These are phyloP conservation scores for Flexamia atlantica DNA, from an alignment of 2,888 invertebrate species.

Conservation along the genomic window DNA sequence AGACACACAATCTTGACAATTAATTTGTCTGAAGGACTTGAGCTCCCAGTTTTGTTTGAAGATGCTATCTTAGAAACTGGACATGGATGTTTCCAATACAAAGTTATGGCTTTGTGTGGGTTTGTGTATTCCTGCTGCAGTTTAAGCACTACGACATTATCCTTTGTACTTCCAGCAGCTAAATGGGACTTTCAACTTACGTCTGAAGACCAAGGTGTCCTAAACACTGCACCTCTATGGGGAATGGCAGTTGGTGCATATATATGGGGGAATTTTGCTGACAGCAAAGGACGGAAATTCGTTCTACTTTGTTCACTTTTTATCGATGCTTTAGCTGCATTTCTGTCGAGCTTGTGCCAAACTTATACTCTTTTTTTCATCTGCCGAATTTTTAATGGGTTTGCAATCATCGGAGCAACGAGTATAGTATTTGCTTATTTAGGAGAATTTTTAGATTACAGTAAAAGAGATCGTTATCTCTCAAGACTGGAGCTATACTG, in stretches of 20 bases:
- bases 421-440: conserved; percentile 80
- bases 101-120: conserved; percentile 80
- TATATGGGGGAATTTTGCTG: conserved; percentile 85
- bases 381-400: conserved; percentile 65
- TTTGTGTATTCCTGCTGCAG: conserved; percentile 84
- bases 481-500: conserved; percentile 65
- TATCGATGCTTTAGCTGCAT: conserved; percentile 79
- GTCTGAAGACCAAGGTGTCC: conserved; percentile 79
- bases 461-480: conserved; percentile 63
- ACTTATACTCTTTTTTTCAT: conserved; percentile 55
- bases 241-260: conserved; percentile 84
- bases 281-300: conserved; percentile 81
- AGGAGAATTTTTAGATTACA: conserved; percentile 78
- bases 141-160: conserved; percentile 81
- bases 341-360: conserved; percentile 74
- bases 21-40: background rate
- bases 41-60: conserved; percentile 17
- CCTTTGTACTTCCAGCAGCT: conserved; percentile 81
- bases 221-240: conserved; percentile 78
- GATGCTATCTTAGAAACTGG: conserved; percentile 74
- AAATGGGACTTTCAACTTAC: conserved; percentile 78
- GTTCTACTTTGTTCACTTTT: conserved; percentile 82
- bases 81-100: conserved; percentile 81
- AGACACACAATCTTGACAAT: background rate
- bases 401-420: conserved; percentile 79